phyloP scores from a whole-genome alignment of 2,888 invertebrate species.

The Cryptophagus acutangulus region DNA sequence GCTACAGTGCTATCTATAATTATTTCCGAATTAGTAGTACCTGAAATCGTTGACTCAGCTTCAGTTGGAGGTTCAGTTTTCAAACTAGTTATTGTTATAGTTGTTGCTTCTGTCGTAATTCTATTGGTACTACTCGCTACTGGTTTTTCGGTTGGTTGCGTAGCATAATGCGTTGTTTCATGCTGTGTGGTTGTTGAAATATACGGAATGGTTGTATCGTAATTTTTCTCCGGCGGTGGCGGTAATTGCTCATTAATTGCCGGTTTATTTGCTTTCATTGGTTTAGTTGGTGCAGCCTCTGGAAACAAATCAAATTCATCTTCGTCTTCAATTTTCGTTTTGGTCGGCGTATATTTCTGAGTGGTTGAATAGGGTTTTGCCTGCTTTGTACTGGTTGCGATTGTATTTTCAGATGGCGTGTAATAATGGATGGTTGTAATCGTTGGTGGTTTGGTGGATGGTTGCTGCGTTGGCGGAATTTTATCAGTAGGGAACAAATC shows the following conservation, averaged over 20 bases:
- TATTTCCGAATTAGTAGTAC: not conserved
- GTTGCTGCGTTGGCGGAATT: conserved; percentile 8
- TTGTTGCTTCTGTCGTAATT: conserved; percentile 10
- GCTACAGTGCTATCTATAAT: too few relatives aligned
- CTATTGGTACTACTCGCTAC: conserved; percentile 7
- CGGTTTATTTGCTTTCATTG: not conserved
- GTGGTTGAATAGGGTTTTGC: conserved; percentile 9
- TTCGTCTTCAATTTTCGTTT: conserved; percentile 9
- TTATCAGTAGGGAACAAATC: conserved; percentile 8
- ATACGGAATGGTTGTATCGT: conserved; percentile 10
- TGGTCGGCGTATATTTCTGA: conserved; percentile 5
- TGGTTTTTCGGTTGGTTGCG: not conserved
- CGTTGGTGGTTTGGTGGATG: conserved; percentile 1
- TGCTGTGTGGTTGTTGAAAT: conserved; percentile 6
- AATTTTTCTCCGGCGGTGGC: not conserved
- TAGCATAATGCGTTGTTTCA: not conserved
- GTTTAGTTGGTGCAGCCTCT: not conserved
- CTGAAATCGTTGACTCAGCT: not conserved
- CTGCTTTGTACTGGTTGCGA: not conserved
- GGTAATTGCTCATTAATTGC: not conserved
- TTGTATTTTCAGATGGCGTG: conserved; percentile 19
- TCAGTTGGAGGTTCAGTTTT: conserved; percentile 1
- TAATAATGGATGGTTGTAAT: conserved; percentile 31
- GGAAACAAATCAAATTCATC: conserved; percentile 15
- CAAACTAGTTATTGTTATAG: not conserved